Percentiles rank a stretch among this genome's conserved stretches.
Evolutionary conservation across 2,888 invertebrate species (phyloP).

Genomic region (Tanypteryx hageni): DNA sequence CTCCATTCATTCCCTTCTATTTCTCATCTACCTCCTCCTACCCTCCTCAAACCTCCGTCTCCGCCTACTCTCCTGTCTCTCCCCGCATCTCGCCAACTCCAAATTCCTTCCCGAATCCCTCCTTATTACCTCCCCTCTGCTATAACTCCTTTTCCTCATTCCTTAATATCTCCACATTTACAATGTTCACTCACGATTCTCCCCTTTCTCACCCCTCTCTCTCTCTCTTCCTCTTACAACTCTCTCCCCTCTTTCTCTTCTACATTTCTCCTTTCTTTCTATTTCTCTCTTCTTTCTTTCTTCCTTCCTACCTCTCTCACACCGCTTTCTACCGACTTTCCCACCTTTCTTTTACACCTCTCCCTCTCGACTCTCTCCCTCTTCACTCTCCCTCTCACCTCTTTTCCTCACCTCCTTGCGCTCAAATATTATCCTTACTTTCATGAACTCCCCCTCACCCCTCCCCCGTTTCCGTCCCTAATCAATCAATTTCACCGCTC

Average conservation of each 20-base stretch:
- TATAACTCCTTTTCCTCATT: background rate
- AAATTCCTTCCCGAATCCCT: background rate
- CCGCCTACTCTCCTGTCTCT: background rate
- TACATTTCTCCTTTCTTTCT: too few relatives aligned
- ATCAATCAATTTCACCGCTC: conserved; percentile 15
- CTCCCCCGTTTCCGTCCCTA: background rate
- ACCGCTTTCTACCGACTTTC: background rate
- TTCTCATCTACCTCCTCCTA: too few relatives aligned
- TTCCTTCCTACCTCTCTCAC: background rate
- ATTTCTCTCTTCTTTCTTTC: background rate
- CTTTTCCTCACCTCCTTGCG: background rate
- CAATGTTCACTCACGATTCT: background rate
- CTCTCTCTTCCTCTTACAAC: background rate
- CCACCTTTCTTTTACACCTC: background rate
- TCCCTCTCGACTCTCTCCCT: background rate
- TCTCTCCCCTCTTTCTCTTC: background rate
- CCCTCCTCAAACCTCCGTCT: background rate
- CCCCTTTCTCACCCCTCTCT: background rate
- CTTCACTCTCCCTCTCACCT: background rate
- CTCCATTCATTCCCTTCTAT: too few relatives aligned
- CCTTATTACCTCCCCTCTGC: background rate
- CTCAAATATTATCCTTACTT: background rate
- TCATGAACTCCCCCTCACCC: background rate
- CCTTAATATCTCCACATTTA: too few relatives aligned
- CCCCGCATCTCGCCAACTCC: background rate